Evolutionary conservation across 2,797 vertebrate species (phyloP).

Genomic region (Chrysolophus pictus): DNA sequence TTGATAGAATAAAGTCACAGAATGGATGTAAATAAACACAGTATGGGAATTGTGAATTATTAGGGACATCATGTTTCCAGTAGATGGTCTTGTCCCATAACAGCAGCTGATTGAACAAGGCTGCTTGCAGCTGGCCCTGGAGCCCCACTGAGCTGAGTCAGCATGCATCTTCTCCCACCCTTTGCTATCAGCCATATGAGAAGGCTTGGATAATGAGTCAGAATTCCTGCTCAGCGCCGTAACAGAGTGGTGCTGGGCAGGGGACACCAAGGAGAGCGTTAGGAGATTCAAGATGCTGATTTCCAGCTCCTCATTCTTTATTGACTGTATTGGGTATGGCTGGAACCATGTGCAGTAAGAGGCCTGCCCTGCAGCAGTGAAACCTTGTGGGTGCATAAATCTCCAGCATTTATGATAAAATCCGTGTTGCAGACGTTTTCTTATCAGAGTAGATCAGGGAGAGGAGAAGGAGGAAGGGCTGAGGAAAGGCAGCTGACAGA

Average conservation of each 20-base stretch:
- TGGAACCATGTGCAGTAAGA: constrained; percentile 5
- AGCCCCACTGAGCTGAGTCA: constrained; percentile 34
- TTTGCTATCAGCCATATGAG: neutral
- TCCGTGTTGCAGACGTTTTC: neutral
- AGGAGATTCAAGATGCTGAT: constrained; percentile 18
- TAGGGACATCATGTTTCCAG: constrained; percentile 63
- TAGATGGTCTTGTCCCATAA: constrained; percentile 73
- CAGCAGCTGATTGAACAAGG: constrained; percentile 71
- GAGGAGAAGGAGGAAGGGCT: neutral
- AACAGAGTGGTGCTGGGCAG: neutral
- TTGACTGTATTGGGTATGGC: neutral
- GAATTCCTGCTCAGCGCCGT: neutral
- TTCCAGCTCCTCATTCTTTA: constrained; percentile 7
- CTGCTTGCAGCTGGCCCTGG: constrained; percentile 61
- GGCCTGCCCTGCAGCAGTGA: constrained; percentile 60
- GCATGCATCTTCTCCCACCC: neutral
- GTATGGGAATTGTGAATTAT: constrained; percentile 61
- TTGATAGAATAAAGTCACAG: constrained; percentile 36
- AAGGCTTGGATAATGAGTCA: constrained; percentile 5
- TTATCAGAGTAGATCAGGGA: neutral
- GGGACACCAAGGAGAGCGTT: neutral
- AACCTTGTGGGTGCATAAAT: constrained; percentile 60
- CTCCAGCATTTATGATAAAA: constrained; percentile 30
- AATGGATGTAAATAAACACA: constrained; percentile 58
- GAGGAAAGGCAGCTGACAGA: constrained; percentile 36